Evolutionary conservation across 2,797 vertebrate species (phyloP), one percentile per base, ranked within the genome.

Genomic region (Acanthopagrus latus): DNA sequence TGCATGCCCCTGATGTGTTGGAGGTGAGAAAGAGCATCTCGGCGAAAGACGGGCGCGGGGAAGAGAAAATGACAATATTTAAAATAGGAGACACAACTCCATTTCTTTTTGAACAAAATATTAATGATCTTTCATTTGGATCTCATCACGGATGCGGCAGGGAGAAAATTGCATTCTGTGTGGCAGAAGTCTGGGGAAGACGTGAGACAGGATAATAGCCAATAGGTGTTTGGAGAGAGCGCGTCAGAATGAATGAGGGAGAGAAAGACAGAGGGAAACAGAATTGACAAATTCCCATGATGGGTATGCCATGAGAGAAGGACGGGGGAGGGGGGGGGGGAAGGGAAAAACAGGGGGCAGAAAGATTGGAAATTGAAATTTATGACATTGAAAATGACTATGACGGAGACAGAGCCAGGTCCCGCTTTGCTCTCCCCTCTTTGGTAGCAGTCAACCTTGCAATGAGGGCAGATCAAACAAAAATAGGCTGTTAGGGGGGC

Each of bases 151-250:
- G 44, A 95, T 88, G 92, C 93, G 90, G 85, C 91, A 66, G 64
- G 88, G 91, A 89, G 91, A 90, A 96, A 97, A 98, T 97, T 96
- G 95, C 95, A 94, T 97, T 96, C 93, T 95, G 93, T 83, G 95
- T 94, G 90, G 80, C 88, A 82, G 89, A 95, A 95, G 95, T 95
- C 93, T 94, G 95, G 95, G 86, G 88, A 94, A 94, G 94, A 94
- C 91, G 74, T 94, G 94, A 95, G 95, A 93, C 94, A 95, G 97
- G 96, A 96, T 98, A 98, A 98, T 98, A 96, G 97, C 96, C 93
- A 94, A 96, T 95, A 94, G 94, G 94, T 95, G 92, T 94, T 93
- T 93, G 81, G 88, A 93, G 90, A 91, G 85, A 85, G 85, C 86
- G 89, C 88, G 87, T 88, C 85, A 79, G 84, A 94, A 88, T 85